Conservation (phyloP, 2,113 vertebrate genomes). For the Garra rufa region DNA sequence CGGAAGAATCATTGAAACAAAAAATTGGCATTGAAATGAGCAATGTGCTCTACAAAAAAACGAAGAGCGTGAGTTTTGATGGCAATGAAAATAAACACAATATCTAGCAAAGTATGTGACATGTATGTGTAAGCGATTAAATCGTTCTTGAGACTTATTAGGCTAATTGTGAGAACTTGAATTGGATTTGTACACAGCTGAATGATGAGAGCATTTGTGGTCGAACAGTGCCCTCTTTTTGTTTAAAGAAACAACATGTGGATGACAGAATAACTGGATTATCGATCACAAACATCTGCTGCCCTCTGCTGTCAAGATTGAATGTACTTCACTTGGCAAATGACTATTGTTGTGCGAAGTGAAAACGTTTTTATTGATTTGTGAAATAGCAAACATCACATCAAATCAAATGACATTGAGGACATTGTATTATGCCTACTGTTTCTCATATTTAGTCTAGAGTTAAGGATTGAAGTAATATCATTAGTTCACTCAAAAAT, state of each 20-base stretch:
- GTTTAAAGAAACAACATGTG: neutral
- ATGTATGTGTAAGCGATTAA: neutral
- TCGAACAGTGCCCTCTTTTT: slow-evolving; percentile 21
- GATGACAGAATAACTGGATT: rapidly evolving
- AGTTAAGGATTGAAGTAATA: neutral
- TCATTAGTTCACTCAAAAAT: neutral
- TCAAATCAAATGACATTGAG: neutral
- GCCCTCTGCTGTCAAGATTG: slow-evolving; percentile 33
- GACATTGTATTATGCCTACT: neutral
- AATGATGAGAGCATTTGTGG: neutral
- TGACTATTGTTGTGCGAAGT: neutral
- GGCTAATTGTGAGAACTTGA: neutral
- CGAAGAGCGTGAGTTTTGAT: neutral
- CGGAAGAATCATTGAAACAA: neutral
- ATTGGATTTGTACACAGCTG: too few species aligned
- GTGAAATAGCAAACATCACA: neutral
- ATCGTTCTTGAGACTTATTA: neutral
- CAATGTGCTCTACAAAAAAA: too few species aligned
- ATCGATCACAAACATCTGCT: slow-evolving; percentile 9
- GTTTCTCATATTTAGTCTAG: too few species aligned
- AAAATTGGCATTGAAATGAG: neutral
- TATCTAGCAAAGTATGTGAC: neutral
- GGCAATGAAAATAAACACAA: neutral
- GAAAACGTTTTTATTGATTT: neutral
- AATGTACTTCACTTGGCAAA: neutral